Evolutionary conservation across 2,888 invertebrate genomes (phyloP).

Genomic region (Aleiodes testaceus): DNA sequence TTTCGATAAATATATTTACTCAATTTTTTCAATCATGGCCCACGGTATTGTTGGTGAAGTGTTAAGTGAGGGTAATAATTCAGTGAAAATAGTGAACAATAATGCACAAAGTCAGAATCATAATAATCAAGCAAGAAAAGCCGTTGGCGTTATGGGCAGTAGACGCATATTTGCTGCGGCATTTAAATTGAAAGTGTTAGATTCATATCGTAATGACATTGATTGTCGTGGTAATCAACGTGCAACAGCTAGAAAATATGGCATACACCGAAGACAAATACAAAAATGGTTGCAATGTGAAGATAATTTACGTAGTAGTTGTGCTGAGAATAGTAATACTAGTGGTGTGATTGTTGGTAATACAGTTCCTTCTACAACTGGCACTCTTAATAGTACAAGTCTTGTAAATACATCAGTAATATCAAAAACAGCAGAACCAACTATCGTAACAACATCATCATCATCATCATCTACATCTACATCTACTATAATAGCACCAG

Average conservation of each 20-base stretch:
- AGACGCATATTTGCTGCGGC: constrained; percentile 91
- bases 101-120: constrained; percentile 63
- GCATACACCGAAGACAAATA: constrained; percentile 91
- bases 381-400: constrained; percentile 37
- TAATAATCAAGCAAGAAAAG: constrained; percentile 60
- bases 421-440: constrained; percentile 41
- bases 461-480: too few species aligned
- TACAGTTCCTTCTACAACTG: not conserved
- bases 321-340: constrained; percentile 72
- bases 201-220: constrained; percentile 88
- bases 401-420: constrained; percentile 31
- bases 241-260: constrained; percentile 92
- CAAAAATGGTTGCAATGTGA: constrained; percentile 95
- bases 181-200: constrained; percentile 91
- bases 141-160: constrained; percentile 79
- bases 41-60: constrained; percentile 77
- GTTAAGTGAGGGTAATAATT: constrained; percentile 69
- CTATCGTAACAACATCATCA: constrained; percentile 31
- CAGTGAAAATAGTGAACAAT: constrained; percentile 66
- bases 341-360: constrained; percentile 49
- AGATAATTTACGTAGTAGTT: constrained; percentile 83
- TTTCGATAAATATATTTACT: constrained; percentile 17
- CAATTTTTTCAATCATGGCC: constrained; percentile 72
- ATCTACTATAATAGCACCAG: constrained; percentile 52
- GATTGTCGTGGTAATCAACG: constrained; percentile 93